Evolutionary conservation across 2,113 vertebrate species (phyloP).

Genomic region (Empidonax alnorum): DNA sequence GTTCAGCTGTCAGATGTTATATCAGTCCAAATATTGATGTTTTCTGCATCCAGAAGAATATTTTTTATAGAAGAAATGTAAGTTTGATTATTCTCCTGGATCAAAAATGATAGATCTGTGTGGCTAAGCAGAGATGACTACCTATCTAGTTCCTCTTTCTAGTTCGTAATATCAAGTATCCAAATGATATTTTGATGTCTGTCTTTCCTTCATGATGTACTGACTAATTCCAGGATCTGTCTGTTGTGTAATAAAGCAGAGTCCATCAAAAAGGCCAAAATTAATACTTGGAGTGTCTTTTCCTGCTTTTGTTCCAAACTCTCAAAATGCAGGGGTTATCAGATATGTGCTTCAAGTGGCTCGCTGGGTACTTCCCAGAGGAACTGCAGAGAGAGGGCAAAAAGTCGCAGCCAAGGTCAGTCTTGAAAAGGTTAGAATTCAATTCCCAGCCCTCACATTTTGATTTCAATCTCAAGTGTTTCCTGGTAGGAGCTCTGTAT

Average conservation of each 20-base stretch:
- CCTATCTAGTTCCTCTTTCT: neutral
- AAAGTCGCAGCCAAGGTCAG: neutral
- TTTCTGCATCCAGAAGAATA: neutral
- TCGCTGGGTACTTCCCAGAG: neutral
- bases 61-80: neutral
- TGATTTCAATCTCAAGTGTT: neutral
- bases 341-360: neutral
- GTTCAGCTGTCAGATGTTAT: neutral
- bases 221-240: neutral
- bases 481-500: neutral
- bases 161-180: neutral
- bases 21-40: neutral
- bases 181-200: neutral
- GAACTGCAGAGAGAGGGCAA: neutral
- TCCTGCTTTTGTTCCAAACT: slow-evolving; percentile 42
- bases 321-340: neutral
- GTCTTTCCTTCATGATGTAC: neutral
- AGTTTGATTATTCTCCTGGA: neutral
- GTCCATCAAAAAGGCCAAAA: neutral
- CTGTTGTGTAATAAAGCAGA: neutral
- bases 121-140: neutral
- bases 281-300: slow-evolving; percentile 9
- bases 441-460: neutral
- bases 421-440: neutral
- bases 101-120: neutral